Percentiles rank a stretch among this genome's conserved stretches.
Conservation (phyloP, 1,140 invertebrate genomes). For the Yoshiicerus persimilis region DNA sequence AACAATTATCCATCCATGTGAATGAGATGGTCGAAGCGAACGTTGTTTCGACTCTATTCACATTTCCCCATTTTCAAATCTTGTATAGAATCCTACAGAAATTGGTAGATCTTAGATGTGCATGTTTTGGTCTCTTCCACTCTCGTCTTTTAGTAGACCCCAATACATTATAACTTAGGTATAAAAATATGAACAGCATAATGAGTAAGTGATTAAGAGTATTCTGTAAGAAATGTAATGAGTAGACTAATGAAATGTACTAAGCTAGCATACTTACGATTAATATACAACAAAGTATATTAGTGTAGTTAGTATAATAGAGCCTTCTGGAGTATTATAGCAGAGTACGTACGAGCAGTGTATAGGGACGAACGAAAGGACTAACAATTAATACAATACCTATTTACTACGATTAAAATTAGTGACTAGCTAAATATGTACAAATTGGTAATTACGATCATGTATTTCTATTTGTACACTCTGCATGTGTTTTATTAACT, state of each 20-base stretch:
- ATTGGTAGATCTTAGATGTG: background rate
- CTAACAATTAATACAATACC: background rate
- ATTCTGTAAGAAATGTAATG: background rate
- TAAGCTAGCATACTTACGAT: background rate
- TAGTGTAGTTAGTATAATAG: background rate
- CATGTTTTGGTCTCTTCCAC: background rate
- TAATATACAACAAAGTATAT: background rate
- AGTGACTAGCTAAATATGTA: background rate
- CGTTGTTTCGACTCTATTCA: background rate
- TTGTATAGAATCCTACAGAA: background rate
- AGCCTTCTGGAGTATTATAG: background rate
- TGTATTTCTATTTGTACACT: background rate
- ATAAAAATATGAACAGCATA: background rate
- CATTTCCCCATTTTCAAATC: slow-evolving; percentile 20
- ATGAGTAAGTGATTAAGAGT: too few relatives aligned
- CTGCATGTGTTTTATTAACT: background rate
- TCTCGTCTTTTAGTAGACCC: background rate
- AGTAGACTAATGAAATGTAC: background rate
- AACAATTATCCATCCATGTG: slow-evolving; percentile 45
- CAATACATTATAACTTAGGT: background rate
- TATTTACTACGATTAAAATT: too few relatives aligned
- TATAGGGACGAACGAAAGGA: background rate
- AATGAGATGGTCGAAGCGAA: slow-evolving; percentile 1
- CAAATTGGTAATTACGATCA: background rate
- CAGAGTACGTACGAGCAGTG: background rate